These are phyloP conservation scores for Scomber colias DNA, from an alignment of 2,113 vertebrate species.

Conservation along the genomic window DNA sequence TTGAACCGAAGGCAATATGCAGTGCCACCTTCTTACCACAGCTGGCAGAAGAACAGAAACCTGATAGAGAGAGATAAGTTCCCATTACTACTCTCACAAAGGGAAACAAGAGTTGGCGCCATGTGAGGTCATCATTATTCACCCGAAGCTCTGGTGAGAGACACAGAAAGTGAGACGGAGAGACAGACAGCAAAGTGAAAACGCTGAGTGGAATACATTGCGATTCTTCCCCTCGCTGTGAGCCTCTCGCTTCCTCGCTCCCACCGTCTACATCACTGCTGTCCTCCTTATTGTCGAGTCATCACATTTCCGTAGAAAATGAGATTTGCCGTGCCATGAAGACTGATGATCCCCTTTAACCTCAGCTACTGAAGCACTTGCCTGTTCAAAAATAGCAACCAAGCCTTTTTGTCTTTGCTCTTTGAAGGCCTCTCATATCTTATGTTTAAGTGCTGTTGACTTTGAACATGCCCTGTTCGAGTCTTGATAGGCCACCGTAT, in stretches of 20 bases:
- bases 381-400: constrained; percentile 51
- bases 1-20: constrained; percentile 22
- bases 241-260: constrained; percentile 10
- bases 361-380: constrained; percentile 56
- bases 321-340: constrained; percentile 61
- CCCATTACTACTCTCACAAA: constrained; percentile 42
- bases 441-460: constrained; percentile 73
- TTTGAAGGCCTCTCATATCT: constrained; percentile 65
- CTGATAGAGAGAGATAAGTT: constrained; percentile 44
- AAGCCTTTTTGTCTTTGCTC: constrained; percentile 49
- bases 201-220: constrained; percentile 43
- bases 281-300: constrained; percentile 61
- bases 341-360: constrained; percentile 75
- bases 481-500: constrained; percentile 40
- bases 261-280: constrained; percentile 40
- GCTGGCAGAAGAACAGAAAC: constrained; percentile 31
- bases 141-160: constrained; percentile 24
- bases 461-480: constrained; percentile 63
- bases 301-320: constrained; percentile 73
- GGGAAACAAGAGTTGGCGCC: constrained; percentile 35
- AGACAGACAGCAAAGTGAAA: constrained; percentile 17
- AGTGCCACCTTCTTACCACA: constrained; percentile 14
- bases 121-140: constrained; percentile 61
- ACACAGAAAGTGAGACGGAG: constrained; percentile 6
- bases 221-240: constrained; percentile 34